Conservation (phyloP, 2,888 invertebrate species). For the Malacosoma neustria region DNA sequence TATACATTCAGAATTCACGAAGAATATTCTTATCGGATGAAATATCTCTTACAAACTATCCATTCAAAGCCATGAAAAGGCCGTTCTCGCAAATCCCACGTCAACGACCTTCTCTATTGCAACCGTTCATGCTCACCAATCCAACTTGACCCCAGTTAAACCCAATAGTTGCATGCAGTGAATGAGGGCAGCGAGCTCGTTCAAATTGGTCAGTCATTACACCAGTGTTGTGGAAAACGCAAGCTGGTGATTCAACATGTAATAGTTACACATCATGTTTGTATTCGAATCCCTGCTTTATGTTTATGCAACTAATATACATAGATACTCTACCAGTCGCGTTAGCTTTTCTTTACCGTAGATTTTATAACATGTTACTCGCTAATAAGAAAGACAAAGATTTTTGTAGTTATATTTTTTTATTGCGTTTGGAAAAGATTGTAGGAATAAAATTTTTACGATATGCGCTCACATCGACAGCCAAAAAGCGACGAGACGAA, state of each 20-base stretch:
- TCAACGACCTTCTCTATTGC: slow-evolving; percentile 2
- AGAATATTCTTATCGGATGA: too few species aligned
- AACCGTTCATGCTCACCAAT: neutral
- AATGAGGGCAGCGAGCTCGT: neutral
- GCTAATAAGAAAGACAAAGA: too few species aligned
- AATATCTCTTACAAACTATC: neutral
- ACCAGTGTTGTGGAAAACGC: neutral
- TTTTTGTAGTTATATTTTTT: too few species aligned
- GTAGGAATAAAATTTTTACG: too few species aligned
- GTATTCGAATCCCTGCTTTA: neutral
- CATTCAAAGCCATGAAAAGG: neutral
- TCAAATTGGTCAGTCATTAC: neutral
- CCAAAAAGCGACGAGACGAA: too few species aligned
- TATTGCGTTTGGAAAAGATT: too few species aligned
- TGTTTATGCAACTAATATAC: neutral
- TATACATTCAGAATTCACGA: too few species aligned
- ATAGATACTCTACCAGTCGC: too few species aligned
- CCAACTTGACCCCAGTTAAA: neutral
- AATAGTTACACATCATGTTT: neutral
- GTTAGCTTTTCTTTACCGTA: too few species aligned
- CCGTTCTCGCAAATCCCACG: slow-evolving; percentile 1
- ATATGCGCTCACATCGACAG: too few species aligned
- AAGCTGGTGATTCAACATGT: neutral
- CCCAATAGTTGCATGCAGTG: neutral
- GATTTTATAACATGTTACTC: too few species aligned